Evolutionary conservation across 2,888 invertebrate species (phyloP).

Genomic region (Ashinkailepas kermadecensis): DNA sequence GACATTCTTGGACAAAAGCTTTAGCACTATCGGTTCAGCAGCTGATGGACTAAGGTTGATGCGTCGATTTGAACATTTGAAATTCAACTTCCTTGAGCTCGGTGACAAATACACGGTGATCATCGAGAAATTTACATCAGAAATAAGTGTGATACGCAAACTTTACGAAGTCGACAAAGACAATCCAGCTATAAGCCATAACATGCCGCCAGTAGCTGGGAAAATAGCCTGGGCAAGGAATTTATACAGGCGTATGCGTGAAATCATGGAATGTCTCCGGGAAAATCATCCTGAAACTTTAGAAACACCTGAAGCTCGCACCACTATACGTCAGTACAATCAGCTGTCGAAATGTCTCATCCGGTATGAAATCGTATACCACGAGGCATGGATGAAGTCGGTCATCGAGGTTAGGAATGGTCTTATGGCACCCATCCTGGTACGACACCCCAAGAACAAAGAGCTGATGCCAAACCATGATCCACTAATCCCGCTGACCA

Average conservation of each 20-base stretch:
- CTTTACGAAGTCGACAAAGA: slow-evolving; percentile 69
- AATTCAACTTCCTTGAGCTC: slow-evolving; percentile 62
- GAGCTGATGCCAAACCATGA: slow-evolving; percentile 57
- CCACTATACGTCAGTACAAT: slow-evolving; percentile 68
- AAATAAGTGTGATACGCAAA: slow-evolving; percentile 63
- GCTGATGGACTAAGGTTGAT: slow-evolving; percentile 44
- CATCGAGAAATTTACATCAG: slow-evolving; percentile 56
- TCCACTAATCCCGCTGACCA: slow-evolving; percentile 47
- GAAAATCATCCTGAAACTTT: not conserved
- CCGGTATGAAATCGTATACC: slow-evolving; percentile 74
- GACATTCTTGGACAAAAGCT: slow-evolving; percentile 57
- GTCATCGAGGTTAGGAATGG: slow-evolving; percentile 58
- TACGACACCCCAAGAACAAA: slow-evolving; percentile 57
- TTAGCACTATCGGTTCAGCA: slow-evolving; percentile 42
- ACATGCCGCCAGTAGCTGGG: slow-evolving; percentile 73
- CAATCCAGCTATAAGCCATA: slow-evolving; percentile 61
- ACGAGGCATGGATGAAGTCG: slow-evolving; percentile 69
- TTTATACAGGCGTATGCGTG: slow-evolving; percentile 60
- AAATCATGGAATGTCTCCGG: slow-evolving; percentile 59
- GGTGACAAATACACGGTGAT: slow-evolving; percentile 67
- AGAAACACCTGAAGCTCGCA: slow-evolving; percentile 51
- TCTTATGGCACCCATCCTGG: slow-evolving; percentile 61
- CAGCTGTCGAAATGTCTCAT: slow-evolving; percentile 68
- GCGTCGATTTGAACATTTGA: slow-evolving; percentile 60
- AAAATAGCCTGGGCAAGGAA: slow-evolving; percentile 75